Conservation (phyloP, 2,797 vertebrate genomes). For the Enteromius trimaculatus region DNA sequence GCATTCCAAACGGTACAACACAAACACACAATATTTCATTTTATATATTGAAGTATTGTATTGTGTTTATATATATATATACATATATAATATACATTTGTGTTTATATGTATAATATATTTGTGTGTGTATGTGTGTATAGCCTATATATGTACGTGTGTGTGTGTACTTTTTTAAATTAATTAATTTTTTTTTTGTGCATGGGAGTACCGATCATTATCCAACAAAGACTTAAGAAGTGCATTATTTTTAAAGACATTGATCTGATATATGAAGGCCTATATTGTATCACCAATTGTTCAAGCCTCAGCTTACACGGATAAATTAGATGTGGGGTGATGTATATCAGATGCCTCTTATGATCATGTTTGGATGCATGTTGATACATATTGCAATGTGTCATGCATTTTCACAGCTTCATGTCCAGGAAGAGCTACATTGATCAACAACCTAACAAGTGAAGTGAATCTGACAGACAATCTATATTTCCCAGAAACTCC, state of each 20-base stretch:
- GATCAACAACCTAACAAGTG: conserved; percentile 44
- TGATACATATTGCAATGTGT: conserved; percentile 6
- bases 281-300: not conserved
- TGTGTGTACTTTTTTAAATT: not conserved
- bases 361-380: conserved; percentile 4
- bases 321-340: conserved; percentile 6
- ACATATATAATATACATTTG: too few relatives aligned
- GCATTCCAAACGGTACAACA: too few relatives aligned
- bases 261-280: not conserved
- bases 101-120: too few relatives aligned
- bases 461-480: conserved; percentile 46
- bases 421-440: conserved; percentile 37
- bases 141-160: too few relatives aligned
- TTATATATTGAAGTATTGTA: too few relatives aligned
- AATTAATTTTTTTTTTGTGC: not conserved
- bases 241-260: not conserved
- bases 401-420: conserved; percentile 26
- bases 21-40: too few relatives aligned
- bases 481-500: conserved; percentile 46
- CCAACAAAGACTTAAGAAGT: not conserved
- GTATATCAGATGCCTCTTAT: not conserved
- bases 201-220: not conserved
- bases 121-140: too few relatives aligned
- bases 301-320: not conserved
- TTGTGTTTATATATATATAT: too few relatives aligned